Evolutionary conservation across 2,113 vertebrate genomes (phyloP).

Genomic region (Brachyistius frenatus): DNA sequence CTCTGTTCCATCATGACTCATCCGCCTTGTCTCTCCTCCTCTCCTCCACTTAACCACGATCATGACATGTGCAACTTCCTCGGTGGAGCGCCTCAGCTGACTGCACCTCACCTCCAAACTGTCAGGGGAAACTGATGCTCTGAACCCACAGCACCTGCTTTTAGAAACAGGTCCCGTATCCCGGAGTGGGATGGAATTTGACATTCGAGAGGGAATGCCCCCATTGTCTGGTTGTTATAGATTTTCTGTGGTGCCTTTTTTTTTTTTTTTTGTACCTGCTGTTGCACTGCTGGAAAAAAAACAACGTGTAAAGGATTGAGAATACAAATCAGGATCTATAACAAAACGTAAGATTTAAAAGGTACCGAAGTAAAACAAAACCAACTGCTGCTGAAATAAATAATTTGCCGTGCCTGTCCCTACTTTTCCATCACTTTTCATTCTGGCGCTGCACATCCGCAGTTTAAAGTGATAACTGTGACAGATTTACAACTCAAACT

Average conservation of each 20-base stretch:
- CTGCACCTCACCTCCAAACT: constrained; percentile 54
- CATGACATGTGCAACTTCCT: constrained; percentile 76
- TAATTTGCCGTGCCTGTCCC: no score
- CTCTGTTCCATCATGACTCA: constrained; percentile 74
- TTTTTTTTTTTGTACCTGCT: constrained; percentile 40
- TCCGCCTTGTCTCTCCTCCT: constrained; percentile 65
- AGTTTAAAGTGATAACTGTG: no score
- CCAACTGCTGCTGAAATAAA: constrained; percentile 3
- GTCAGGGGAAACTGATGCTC: constrained; percentile 58
- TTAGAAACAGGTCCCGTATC: constrained; percentile 44
- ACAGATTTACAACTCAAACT: no score
- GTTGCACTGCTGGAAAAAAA: neutral
- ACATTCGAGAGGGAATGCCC: constrained; percentile 54
- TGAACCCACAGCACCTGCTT: constrained; percentile 49
- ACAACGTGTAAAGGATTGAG: no score
- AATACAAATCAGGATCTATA: no score
- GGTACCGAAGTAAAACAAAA: neutral
- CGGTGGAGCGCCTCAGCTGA: constrained; percentile 56
- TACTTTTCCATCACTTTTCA: no score
- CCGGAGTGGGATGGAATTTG: constrained; percentile 36
- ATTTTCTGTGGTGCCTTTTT: constrained; percentile 47
- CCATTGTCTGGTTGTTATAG: constrained; percentile 53
- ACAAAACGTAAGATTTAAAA: neutral
- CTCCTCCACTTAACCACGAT: constrained; percentile 70
- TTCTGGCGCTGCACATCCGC: no score